Conservation (phyloP, 2,888 invertebrate genomes). For the Hemithea aestivaria region DNA sequence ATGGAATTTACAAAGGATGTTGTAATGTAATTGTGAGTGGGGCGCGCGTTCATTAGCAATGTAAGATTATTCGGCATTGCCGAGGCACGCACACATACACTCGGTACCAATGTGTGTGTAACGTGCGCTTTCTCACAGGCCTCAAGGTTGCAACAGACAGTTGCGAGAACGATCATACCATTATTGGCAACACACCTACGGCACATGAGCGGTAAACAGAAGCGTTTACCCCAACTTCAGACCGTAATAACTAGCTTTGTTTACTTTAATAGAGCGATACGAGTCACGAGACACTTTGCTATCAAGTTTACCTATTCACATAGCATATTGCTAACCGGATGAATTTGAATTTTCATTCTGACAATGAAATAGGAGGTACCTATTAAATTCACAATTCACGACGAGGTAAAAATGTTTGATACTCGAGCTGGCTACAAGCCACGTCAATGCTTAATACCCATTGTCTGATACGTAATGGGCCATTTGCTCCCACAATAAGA, state of each 20-base stretch:
- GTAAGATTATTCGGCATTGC: conserved; percentile 42
- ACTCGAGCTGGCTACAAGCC: conserved; percentile 3
- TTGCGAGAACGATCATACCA: conserved; percentile 50
- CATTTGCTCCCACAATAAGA: conserved; percentile 31
- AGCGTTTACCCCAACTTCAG: conserved; percentile 12
- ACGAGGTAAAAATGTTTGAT: conserved; percentile 12
- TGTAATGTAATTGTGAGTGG: conserved; percentile 44
- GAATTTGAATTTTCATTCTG: no score
- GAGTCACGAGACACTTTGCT: no score
- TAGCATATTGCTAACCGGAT: no score
- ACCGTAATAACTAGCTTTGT: conserved; percentile 12
- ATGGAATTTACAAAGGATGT: conserved; percentile 35
- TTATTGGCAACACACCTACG: conserved; percentile 49
- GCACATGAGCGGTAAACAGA: conserved; percentile 19
- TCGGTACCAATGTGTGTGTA: conserved; percentile 29
- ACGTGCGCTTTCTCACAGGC: conserved; percentile 51
- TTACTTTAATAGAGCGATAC: conserved; percentile 3
- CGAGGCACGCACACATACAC: conserved; percentile 31
- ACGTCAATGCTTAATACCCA: conserved; percentile 35
- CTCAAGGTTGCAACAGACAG: conserved; percentile 50
- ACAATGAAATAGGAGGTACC: conserved; percentile 3
- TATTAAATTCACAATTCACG: conserved; percentile 6
- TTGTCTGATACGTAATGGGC: conserved; percentile 33
- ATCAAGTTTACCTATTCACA: no score
- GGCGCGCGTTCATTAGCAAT: conserved; percentile 37